These are phyloP conservation scores for Lasioglossum vierecki DNA, from an alignment of 2,888 invertebrate genomes.

Conservation along the genomic window DNA sequence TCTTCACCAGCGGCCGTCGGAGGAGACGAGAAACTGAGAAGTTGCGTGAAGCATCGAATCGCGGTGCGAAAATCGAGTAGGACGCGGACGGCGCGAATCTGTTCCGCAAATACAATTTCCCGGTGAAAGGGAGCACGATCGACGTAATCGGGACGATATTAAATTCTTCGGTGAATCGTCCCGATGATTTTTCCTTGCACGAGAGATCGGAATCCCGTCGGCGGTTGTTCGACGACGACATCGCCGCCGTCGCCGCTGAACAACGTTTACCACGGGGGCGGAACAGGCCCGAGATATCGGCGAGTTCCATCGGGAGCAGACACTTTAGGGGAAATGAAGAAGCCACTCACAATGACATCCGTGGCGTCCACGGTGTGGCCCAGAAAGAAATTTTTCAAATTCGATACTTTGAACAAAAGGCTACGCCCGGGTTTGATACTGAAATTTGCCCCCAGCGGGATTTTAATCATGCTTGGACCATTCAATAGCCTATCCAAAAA, in stretches of 20 bases:
- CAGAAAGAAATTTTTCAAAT: no score
- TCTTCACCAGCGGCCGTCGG: neutral
- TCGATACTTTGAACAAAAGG: no score
- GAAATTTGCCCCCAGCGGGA: no score
- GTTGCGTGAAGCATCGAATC: neutral
- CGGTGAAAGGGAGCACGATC: constrained; percentile 1
- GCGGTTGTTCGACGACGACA: neutral
- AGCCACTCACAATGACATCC: constrained; percentile 18
- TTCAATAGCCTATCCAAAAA: no score
- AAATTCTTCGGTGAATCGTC: neutral
- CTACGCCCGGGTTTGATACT: no score
- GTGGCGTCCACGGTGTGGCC: neutral
- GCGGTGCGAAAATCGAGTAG: constrained; percentile 3
- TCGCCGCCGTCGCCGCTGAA: neutral
- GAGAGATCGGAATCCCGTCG: neutral
- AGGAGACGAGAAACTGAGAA: neutral
- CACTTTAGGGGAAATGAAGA: constrained; percentile 42
- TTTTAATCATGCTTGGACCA: no score
- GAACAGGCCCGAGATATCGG: constrained; percentile 23
- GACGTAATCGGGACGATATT: constrained; percentile 12
- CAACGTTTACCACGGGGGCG: neutral
- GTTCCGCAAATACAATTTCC: constrained; percentile 21
- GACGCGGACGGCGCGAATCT: constrained; percentile 20
- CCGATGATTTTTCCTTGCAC: neutral
- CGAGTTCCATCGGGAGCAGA: neutral